phyloP scores from a whole-genome alignment of 2,888 invertebrate species.

The Nebria brevicollis region DNA sequence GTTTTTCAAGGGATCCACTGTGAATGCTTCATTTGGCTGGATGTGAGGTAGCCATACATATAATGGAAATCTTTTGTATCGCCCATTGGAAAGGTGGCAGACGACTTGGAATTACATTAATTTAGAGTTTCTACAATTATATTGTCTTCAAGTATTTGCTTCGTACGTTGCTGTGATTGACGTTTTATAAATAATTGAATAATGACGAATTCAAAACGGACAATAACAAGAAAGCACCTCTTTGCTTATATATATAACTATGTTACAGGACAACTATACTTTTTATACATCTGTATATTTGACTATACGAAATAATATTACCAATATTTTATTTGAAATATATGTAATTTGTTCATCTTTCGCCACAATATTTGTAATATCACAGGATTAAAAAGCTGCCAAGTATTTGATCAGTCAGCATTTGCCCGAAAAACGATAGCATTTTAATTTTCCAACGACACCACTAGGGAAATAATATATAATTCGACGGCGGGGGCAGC shows the following conservation, averaged over 20 bases:
- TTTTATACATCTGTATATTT: neutral
- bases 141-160: constrained; percentile 37
- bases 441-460: neutral
- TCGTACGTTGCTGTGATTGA: constrained; percentile 24
- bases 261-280: neutral
- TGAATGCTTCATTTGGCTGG: constrained; percentile 15
- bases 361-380: too few relatives aligned
- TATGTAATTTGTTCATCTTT: too few relatives aligned
- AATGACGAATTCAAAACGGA: constrained; percentile 7
- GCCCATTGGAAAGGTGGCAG: constrained; percentile 34
- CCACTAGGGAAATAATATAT: neutral
- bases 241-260: neutral
- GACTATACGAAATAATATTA: too few relatives aligned
- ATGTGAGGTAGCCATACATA: constrained; percentile 44
- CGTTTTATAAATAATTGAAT: constrained; percentile 37
- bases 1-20: constrained; percentile 11
- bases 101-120: constrained; percentile 42
- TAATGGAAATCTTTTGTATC: constrained; percentile 46
- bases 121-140: constrained; percentile 45
- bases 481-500: neutral
- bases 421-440: too few relatives aligned
- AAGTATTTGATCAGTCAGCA: too few relatives aligned
- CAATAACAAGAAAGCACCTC: neutral
- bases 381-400: too few relatives aligned
- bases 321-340: too few relatives aligned